Conservation (phyloP, 2,113 vertebrate species). For the Hylia prasina region DNA sequence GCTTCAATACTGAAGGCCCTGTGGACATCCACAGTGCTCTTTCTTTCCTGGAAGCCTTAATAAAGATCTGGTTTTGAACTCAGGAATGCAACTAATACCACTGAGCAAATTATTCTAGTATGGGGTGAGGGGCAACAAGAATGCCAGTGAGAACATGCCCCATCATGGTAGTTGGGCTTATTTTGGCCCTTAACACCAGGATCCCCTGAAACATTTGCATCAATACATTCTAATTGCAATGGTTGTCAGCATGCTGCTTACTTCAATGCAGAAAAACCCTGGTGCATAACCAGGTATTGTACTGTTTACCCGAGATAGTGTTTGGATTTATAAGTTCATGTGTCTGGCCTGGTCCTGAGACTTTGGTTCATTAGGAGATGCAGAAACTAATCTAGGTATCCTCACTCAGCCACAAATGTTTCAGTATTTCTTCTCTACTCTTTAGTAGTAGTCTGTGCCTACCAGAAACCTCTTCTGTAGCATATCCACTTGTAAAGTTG, state of each 20-base stretch:
- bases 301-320: not conserved
- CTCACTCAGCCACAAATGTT: not conserved
- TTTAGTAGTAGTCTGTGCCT: not conserved
- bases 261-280: not conserved
- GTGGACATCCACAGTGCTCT: not conserved
- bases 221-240: not conserved
- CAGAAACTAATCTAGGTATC: not conserved
- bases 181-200: not conserved
- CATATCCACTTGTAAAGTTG: not conserved
- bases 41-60: slow-evolving; percentile 45
- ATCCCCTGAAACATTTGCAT: not conserved
- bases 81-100: not conserved
- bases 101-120: not conserved
- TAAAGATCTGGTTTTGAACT: not conserved
- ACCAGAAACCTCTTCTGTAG: not conserved
- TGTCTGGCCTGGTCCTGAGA: not conserved
- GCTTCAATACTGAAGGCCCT: not conserved
- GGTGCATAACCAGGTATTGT: not conserved
- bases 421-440: not conserved
- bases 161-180: not conserved
- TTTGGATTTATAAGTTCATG: not conserved
- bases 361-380: not conserved
- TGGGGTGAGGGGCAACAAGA: not conserved
- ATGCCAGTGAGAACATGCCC: not conserved
- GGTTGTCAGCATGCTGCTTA: not conserved